Percentiles rank a stretch among this genome's conserved stretches.
Evolutionary conservation across 92 coral and sea anemone species (phyloP).

Genomic region (Blastomussa wellsi): DNA sequence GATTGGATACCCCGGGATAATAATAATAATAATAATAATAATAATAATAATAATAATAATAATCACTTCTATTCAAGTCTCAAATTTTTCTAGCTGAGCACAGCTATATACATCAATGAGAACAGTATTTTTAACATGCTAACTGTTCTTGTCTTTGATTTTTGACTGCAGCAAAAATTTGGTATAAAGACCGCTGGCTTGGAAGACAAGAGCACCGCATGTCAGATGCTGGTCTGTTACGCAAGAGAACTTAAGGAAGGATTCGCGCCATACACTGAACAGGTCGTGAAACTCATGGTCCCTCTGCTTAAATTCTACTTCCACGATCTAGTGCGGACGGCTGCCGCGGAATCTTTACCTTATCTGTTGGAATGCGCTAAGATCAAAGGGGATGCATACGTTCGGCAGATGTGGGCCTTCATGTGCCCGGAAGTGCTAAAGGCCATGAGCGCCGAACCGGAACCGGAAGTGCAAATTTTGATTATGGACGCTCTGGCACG

Average conservation of each 20-base stretch:
- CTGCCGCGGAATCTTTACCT: conserved; percentile 94
- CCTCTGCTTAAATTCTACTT: conserved; percentile 95
- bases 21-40: no score
- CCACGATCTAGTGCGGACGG: conserved; percentile 97
- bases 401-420: conserved; percentile 98
- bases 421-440: conserved; percentile 88
- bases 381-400: conserved; percentile 90
- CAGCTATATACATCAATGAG: no score
- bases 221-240: conserved; percentile 97
- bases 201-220: conserved; percentile 99
- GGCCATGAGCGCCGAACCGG: conserved; percentile 92
- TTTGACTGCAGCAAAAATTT: conserved; percentile 82
- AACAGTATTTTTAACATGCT: not conserved
- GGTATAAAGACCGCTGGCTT: conserved; percentile 98
- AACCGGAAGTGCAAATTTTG: conserved; percentile 94
- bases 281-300: conserved; percentile 93
- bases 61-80: no score
- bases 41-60: no score
- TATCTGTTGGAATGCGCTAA: conserved; percentile 85
- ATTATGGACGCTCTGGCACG: conserved; percentile 91
- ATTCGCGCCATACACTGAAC: conserved; percentile 92
- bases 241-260: conserved; percentile 96
- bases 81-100: no score
- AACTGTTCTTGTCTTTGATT: not conserved
- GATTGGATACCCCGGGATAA: no score